Evolutionary conservation across 2,113 vertebrate species (phyloP).

Genomic region (Progne subis): DNA sequence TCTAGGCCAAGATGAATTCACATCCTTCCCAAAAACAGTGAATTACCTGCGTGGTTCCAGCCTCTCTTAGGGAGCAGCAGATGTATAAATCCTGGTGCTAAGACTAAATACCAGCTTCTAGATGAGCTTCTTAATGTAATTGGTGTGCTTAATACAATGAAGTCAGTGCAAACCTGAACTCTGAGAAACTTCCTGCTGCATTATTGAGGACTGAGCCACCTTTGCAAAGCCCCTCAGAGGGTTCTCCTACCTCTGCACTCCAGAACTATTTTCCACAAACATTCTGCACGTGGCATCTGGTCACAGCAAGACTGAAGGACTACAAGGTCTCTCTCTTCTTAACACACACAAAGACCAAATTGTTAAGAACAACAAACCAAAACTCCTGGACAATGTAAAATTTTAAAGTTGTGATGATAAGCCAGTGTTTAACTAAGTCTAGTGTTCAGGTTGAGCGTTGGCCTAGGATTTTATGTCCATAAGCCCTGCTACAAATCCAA

Average conservation of each 20-base stretch:
- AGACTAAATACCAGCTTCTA: neutral
- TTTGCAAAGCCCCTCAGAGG: neutral
- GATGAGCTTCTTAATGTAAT: neutral
- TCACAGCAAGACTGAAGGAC: neutral
- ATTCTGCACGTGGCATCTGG: neutral
- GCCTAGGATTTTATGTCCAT: neutral
- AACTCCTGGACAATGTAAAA: neutral
- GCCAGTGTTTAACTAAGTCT: neutral
- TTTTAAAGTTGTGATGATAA: neutral
- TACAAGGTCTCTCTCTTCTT: neutral
- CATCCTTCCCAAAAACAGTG: neutral
- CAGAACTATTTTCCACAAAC: neutral
- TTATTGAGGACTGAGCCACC: neutral
- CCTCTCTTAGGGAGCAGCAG: neutral
- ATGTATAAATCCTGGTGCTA: neutral
- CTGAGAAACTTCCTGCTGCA: neutral
- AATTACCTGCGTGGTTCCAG: neutral
- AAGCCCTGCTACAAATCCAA: neutral
- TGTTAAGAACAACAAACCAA: neutral
- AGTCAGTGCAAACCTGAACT: accelerated
- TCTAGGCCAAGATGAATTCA: neutral
- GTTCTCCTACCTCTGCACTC: neutral
- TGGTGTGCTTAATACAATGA: neutral
- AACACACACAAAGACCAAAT: neutral
- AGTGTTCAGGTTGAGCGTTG: neutral